Percentiles rank a stretch among this genome's conserved stretches.
Evolutionary conservation across 2,113 vertebrate species (phyloP).

Genomic region (Ceuthmochares aereus): DNA sequence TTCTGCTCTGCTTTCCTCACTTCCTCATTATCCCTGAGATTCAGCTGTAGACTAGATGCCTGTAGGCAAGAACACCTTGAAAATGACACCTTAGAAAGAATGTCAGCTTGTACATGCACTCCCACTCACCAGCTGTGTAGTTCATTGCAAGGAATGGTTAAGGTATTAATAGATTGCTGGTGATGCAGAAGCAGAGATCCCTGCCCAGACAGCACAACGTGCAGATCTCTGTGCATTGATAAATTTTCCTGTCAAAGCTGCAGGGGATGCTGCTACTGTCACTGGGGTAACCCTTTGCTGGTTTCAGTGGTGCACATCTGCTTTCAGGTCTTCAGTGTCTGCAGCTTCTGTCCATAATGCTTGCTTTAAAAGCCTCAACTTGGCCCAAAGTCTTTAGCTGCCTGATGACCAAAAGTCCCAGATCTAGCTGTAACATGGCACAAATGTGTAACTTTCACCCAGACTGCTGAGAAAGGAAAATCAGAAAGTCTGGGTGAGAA

Average conservation of each 20-base stretch:
- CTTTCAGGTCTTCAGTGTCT: not conserved
- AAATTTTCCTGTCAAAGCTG: not conserved
- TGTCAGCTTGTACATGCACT: not conserved
- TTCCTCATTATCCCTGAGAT: not conserved
- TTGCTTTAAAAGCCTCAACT: not conserved
- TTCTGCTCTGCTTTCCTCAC: not conserved
- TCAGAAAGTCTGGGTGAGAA: not conserved
- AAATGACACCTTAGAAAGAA: constrained; percentile 10
- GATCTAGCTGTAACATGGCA: not conserved
- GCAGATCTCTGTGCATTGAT: not conserved
- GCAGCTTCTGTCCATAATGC: fast-evolving
- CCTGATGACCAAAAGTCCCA: not conserved
- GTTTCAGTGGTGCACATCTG: not conserved
- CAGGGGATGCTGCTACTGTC: not conserved
- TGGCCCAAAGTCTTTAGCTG: not conserved
- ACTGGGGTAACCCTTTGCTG: not conserved
- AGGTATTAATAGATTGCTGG: not conserved
- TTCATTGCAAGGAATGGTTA: not conserved
- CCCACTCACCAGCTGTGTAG: not conserved
- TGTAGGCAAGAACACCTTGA: constrained; percentile 18
- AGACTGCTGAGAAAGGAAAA: not conserved
- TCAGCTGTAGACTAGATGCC: not conserved
- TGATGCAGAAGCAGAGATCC: not conserved
- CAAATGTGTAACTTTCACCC: not conserved
- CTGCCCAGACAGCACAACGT: not conserved